These are phyloP conservation scores for Tuberolachnus salignus DNA, from an alignment of 2,888 invertebrate genomes.

Conservation along the genomic window DNA sequence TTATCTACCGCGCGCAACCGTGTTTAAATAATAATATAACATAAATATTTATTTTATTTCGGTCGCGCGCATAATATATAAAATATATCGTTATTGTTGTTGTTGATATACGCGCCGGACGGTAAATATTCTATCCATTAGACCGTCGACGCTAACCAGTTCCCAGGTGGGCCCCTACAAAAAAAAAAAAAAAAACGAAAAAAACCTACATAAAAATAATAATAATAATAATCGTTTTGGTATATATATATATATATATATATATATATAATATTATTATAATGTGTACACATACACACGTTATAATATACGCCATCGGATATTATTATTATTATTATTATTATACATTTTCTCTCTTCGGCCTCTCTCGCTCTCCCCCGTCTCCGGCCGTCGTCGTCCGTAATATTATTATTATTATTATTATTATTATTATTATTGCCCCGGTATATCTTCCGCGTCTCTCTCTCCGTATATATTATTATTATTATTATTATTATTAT, in stretches of 20 bases:
- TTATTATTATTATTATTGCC: too few relatives aligned
- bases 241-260: too few relatives aligned
- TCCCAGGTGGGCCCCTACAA: slow-evolving; percentile 53
- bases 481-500: too few relatives aligned
- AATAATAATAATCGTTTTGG: too few relatives aligned
- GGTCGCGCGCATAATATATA: slow-evolving; percentile 39
- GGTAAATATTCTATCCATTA: slow-evolving; percentile 55
- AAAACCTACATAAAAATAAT: background rate
- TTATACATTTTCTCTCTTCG: slow-evolving; percentile 35
- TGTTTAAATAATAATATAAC: slow-evolving; percentile 21
- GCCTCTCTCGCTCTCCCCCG: background rate
- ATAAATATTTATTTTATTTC: slow-evolving; percentile 53
- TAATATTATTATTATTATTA: too few relatives aligned
- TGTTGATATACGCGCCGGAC: too few relatives aligned
- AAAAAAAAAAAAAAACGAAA: slow-evolving; percentile 45
- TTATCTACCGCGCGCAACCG: slow-evolving; percentile 23
- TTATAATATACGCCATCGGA: slow-evolving; percentile 52
- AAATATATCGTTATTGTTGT: too few relatives aligned
- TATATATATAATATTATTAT: slow-evolving; percentile 56
- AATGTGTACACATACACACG: slow-evolving; percentile 50
- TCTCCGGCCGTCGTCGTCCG: background rate
- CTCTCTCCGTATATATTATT: too few relatives aligned
- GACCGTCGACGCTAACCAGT: slow-evolving; percentile 56
- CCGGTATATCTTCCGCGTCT: too few relatives aligned
- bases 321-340: slow-evolving; percentile 33